A percentile compares a stretch with the other conserved stretches of the same genome.
Conservation (phyloP, 2,797 vertebrate species). For the Acestrorhynchus altus region DNA sequence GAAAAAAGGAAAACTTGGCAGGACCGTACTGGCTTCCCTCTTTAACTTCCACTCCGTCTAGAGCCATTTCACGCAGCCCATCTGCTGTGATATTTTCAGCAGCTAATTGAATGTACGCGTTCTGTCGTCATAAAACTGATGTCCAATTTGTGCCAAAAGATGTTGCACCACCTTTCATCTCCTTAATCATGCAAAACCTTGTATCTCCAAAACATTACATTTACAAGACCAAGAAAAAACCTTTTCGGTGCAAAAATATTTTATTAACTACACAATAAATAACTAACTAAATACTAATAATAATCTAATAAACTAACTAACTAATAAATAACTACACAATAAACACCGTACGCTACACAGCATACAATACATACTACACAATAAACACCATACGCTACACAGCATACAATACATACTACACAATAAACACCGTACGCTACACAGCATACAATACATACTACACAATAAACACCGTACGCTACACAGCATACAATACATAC, state of each 20-base stretch:
- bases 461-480: neutral
- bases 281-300: too few species aligned
- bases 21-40: conserved; percentile 31
- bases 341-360: neutral
- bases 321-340: neutral
- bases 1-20: conserved; percentile 15
- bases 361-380: neutral
- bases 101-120: conserved; percentile 20
- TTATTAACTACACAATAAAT: neutral
- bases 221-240: too few species aligned
- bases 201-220: too few species aligned
- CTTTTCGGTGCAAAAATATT: too few species aligned
- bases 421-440: too few species aligned
- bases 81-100: conserved; percentile 50
- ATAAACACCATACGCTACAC: too few species aligned
- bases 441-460: neutral
- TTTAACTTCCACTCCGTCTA: conserved; percentile 43
- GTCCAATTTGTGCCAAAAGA: conserved; percentile 36
- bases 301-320: too few species aligned
- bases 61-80: conserved; percentile 44
- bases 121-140: conserved; percentile 50
- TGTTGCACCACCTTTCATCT: conserved; percentile 26
- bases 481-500: neutral
- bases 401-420: too few species aligned
- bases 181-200: too few species aligned